Base-by-base conservation (phyloP, 2,797 vertebrate species). In the Pristis pectinata region DNA sequence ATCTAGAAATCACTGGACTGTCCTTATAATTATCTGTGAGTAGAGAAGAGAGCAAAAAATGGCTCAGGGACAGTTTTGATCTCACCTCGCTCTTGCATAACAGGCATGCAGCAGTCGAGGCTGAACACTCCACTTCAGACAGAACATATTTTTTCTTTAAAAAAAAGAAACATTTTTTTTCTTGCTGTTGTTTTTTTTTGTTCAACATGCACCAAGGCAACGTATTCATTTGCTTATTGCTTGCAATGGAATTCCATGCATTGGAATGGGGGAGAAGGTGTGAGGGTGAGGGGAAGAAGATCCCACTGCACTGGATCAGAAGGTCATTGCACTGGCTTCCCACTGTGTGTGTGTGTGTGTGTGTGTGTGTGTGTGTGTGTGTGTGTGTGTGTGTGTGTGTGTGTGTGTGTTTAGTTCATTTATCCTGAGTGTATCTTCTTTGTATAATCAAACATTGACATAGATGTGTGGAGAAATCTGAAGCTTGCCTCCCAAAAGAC, bases 1-100 rank as follows among this genome's bases (percentile, higher is more conserved):
- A 95, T 95, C 95, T 94, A 79, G 95, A 95, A 95, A 95, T 95
- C 80, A 95, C 95, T 83, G 95, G 95, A 95, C 76, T 95, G 94
- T 95, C 95, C 94, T 95, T 95, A 95, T 95, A 95, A 95, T 95
- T 95, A 95, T 95, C 95, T 95, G 95, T 94, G 94, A 93, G 91
- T 95, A 92, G 95, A 95, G 59, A 95, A 74, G 94, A 91, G 87
- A 91, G 87, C 87, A 91, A 67, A 91, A 67, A 64, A 91, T 64
- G n/a, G 87, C 87, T 91, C 59, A 91, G 87, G 87, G 87, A 91
- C n/a, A 91, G 59, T n/a, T 91, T 91, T 91, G 87, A 91, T 64
- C n/a, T 34, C 59, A 91, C 59, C 87, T 91, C 87, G 87, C 59
- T 64, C 87, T 91, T 91, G 87, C 87, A 91, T 41, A 7, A 64